Conservation (phyloP, 2,888 invertebrate genomes). For the Cosmorhoe ocellata region DNA sequence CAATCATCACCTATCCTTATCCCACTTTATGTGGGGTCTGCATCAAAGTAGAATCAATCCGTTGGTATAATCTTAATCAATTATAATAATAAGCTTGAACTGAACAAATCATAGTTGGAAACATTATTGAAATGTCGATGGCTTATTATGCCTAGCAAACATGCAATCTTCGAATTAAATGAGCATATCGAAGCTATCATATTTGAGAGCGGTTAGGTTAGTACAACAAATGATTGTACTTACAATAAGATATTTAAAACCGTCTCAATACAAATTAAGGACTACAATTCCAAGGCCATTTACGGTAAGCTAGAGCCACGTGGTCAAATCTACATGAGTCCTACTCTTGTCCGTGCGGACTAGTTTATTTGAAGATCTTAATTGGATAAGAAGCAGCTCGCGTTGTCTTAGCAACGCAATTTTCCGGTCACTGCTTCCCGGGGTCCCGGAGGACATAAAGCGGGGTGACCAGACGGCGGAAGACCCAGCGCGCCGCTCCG, state of each 20-base stretch:
- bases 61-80: neutral
- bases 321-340: too few relatives aligned
- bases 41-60: slow-evolving; percentile 2
- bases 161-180: slow-evolving; percentile 27
- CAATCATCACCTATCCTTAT: too few relatives aligned
- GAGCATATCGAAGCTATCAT: neutral
- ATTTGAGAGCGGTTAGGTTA: neutral
- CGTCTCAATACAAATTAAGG: too few relatives aligned
- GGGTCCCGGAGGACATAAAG: slow-evolving; percentile 42
- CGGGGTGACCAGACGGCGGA: slow-evolving; percentile 48
- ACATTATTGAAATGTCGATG: slow-evolving; percentile 18
- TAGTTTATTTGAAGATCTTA: too few relatives aligned
- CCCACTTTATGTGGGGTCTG: too few relatives aligned
- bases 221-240: too few relatives aligned
- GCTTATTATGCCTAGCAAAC: slow-evolving; percentile 8
- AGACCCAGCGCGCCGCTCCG: slow-evolving; percentile 25
- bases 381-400: neutral
- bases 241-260: too few relatives aligned
- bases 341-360: too few relatives aligned
- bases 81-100: slow-evolving; percentile 10
- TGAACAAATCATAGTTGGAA: neutral
- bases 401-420: slow-evolving; percentile 37
- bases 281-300: too few relatives aligned
- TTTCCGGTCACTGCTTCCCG: slow-evolving; percentile 46
- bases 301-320: too few relatives aligned